Percentiles rank a stretch among this genome's conserved stretches.
phyloP scores from a whole-genome alignment of 2,113 vertebrate genomes.

The Varanus komodoensis region DNA sequence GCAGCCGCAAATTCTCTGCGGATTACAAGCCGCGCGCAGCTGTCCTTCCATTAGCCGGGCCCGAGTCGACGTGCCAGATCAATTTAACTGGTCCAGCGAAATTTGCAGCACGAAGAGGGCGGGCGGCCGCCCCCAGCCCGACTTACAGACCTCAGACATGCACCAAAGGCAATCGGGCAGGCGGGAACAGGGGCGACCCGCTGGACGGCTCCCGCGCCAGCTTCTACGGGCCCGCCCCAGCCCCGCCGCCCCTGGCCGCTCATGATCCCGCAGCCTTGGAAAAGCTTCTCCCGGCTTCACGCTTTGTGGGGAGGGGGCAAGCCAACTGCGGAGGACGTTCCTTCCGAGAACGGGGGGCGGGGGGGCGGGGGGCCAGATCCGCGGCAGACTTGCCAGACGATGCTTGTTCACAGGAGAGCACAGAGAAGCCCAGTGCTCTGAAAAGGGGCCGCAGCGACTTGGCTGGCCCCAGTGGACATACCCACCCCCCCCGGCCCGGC shows the following conservation, averaged over 20 bases:
- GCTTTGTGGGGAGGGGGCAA: background rate
- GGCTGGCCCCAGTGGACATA: background rate
- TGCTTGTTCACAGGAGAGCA: background rate
- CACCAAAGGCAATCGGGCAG: background rate
- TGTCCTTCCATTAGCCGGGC: background rate
- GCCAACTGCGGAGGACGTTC: background rate
- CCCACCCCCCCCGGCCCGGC: background rate
- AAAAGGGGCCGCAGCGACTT: background rate
- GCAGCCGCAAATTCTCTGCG: background rate
- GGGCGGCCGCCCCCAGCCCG: background rate
- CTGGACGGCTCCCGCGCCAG: background rate
- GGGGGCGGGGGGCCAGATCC: background rate
- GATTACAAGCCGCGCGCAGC: background rate
- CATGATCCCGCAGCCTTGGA: background rate
- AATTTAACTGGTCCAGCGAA: background rate
- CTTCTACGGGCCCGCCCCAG: background rate
- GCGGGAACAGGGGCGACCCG: background rate
- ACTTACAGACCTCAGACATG: background rate
- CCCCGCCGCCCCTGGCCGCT: background rate
- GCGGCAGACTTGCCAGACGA: no score
- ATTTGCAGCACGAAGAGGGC: background rate
- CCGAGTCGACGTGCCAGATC: background rate
- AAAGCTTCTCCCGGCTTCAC: background rate
- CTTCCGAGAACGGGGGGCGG: background rate
- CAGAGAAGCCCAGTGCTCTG: rapidly evolving